Evolutionary conservation across 2,113 vertebrate genomes (phyloP).

Genomic region (Nycticorax nycticorax): DNA sequence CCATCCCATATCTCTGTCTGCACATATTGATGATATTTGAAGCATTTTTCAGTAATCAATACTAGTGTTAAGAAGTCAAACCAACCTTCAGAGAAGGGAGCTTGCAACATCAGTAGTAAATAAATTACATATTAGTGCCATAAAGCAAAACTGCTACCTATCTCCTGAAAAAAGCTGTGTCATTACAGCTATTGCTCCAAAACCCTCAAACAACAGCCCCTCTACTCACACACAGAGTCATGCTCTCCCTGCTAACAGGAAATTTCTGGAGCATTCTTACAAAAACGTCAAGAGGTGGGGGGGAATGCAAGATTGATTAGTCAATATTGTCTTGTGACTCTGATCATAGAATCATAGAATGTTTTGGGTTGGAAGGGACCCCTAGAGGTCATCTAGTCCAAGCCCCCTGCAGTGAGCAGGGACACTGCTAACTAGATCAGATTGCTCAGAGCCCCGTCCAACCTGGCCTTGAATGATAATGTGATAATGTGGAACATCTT

Average conservation of each 20-base stretch:
- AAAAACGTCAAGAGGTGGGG: background rate
- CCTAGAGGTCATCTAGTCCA: too few species aligned
- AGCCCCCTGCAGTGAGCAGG: too few species aligned
- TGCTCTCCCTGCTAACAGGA: background rate
- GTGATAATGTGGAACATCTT: background rate
- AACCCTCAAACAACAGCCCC: accelerated
- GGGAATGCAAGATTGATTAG: background rate
- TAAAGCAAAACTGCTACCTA: background rate
- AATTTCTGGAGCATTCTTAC: background rate
- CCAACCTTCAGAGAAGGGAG: background rate
- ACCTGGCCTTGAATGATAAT: too few species aligned
- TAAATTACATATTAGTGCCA: background rate
- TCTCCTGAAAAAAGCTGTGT: background rate
- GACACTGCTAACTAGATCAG: too few species aligned
- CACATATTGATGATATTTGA: background rate
- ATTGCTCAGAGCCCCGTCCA: too few species aligned
- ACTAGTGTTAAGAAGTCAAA: background rate
- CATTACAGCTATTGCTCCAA: background rate
- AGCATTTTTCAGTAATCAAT: background rate
- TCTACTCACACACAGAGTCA: background rate
- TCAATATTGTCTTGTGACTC: background rate
- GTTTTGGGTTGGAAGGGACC: too few species aligned
- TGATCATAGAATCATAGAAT: background rate
- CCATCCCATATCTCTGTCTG: background rate
- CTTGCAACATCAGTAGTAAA: background rate